These are phyloP conservation scores for Catharus ustulatus DNA, from an alignment of 2,797 vertebrate species.

Conservation along the genomic window DNA sequence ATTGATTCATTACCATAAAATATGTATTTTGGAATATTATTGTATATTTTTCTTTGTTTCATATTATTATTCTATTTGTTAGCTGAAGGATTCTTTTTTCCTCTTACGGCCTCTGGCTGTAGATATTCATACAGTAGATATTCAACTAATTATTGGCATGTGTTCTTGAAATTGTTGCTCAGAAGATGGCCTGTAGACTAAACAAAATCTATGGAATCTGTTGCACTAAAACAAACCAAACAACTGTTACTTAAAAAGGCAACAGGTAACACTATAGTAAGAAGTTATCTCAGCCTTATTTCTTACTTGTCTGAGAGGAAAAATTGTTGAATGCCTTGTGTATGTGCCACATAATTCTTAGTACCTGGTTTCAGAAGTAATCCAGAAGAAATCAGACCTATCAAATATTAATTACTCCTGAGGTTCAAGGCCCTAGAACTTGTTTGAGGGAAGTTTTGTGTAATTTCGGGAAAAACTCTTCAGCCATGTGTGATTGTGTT, in stretches of 20 bases:
- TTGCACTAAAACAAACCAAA: constrained; percentile 38
- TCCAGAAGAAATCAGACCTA: neutral
- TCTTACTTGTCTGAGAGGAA: neutral
- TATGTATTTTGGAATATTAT: neutral
- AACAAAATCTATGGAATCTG: constrained; percentile 63
- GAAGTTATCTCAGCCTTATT: neutral
- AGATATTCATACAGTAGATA: neutral
- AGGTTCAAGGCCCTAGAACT: neutral
- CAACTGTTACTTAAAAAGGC: neutral
- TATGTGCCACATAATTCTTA: neutral
- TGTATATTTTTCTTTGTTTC: neutral
- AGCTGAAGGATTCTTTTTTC: neutral
- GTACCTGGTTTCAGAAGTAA: neutral
- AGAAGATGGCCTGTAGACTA: constrained; percentile 69
- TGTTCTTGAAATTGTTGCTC: constrained; percentile 47
- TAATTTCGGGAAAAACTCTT: neutral
- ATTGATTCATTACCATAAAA: neutral
- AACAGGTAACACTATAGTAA: neutral
- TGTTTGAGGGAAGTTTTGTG: neutral
- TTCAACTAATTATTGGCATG: constrained; percentile 59
- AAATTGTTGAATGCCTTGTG: neutral
- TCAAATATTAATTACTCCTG: neutral
- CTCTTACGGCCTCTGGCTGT: neutral
- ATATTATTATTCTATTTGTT: neutral
- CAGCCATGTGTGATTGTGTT: neutral